Evolutionary conservation across 2,113 vertebrate genomes (phyloP).

Genomic region (Cyphomyrus plagiostoma): DNA sequence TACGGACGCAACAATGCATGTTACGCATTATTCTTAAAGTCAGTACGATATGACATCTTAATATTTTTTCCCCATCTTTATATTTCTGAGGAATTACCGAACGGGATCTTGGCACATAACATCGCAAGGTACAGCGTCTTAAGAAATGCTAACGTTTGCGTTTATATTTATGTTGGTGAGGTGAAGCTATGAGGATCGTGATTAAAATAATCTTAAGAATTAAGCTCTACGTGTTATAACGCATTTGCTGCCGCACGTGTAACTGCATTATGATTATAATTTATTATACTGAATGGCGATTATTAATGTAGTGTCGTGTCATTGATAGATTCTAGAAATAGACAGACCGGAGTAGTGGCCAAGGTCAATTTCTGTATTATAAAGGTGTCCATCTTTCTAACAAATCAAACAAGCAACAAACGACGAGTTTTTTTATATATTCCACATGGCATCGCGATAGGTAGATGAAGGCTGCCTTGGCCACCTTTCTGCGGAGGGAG

Average conservation of each 20-base stretch:
- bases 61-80: background rate
- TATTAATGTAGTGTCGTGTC: background rate
- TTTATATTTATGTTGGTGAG: background rate
- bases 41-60: background rate
- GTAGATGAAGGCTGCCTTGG: background rate
- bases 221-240: background rate
- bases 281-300: background rate
- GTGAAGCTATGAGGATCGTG: background rate
- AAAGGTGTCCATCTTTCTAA: background rate
- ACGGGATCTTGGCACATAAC: background rate
- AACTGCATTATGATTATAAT: background rate
- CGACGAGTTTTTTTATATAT: background rate
- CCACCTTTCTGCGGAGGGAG: background rate
- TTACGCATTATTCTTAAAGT: background rate
- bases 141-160: background rate
- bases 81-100: background rate
- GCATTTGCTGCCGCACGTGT: background rate
- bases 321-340: background rate
- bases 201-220: background rate
- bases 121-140: background rate
- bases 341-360: background rate
- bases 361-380: background rate
- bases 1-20: background rate
- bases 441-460: background rate
- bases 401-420: background rate